Conservation (phyloP, 2,888 invertebrate species). For the Creontiades dilutus region DNA sequence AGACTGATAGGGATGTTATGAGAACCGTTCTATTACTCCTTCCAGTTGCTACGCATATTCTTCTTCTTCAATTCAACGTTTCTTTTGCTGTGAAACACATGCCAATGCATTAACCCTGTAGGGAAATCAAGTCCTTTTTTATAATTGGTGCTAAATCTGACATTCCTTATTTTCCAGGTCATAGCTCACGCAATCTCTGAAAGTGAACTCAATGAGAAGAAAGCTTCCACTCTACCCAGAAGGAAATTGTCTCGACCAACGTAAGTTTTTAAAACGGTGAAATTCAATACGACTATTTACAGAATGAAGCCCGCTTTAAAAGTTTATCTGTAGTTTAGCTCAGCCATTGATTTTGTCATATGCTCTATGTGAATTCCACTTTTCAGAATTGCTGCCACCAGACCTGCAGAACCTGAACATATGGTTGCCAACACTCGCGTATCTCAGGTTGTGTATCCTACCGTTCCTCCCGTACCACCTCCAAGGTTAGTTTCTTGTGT, state of each 20-base stretch:
- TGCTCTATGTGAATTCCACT: too few species aligned
- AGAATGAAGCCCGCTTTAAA: too few species aligned
- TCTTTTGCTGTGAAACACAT: not conserved
- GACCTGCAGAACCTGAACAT: constrained; percentile 67
- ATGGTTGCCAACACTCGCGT: constrained; percentile 65
- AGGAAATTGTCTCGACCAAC: constrained; percentile 75
- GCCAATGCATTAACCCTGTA: not conserved
- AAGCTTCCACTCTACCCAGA: constrained; percentile 76
- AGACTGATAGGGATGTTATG: too few species aligned
- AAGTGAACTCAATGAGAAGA: constrained; percentile 74
- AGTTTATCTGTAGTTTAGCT: too few species aligned
- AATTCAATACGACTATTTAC: not conserved
- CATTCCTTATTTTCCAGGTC: constrained; percentile 53
- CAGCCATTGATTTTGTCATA: too few species aligned
- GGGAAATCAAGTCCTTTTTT: not conserved
- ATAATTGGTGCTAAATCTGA: not conserved
- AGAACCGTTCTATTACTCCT: too few species aligned
- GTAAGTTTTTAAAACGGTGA: constrained; percentile 56
- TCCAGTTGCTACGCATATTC: too few species aligned
- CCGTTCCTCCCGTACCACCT: constrained; percentile 69
- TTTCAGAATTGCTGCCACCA: not conserved
- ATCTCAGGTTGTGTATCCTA: constrained; percentile 67
- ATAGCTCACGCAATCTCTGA: constrained; percentile 75
- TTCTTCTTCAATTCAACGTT: too few species aligned
- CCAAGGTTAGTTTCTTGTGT: constrained; percentile 66